Percentiles rank a stretch among this genome's conserved stretches.
These are phyloP conservation scores for Drosophila neoperkinsi DNA, from an alignment of 2,888 invertebrate genomes.

Conservation along the genomic window DNA sequence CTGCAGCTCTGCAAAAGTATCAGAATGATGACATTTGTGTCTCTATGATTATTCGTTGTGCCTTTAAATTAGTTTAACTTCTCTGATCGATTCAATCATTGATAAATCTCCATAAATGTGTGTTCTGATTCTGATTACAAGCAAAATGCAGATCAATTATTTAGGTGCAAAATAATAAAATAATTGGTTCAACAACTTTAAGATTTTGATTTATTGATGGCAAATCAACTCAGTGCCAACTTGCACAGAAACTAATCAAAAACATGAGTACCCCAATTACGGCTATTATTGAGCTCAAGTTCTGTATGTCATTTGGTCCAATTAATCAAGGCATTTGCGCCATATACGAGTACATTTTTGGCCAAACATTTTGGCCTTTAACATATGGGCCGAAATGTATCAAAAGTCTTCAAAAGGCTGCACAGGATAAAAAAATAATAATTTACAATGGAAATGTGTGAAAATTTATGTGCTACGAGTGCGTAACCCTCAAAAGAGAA, in stretches of 20 bases:
- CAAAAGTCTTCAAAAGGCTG: conserved; percentile 54
- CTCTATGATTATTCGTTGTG: not conserved
- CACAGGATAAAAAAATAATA: conserved; percentile 57
- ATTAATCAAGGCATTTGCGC: conserved; percentile 60
- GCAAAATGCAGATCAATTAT: conserved; percentile 23
- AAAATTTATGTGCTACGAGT: conserved; percentile 50
- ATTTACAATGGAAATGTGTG: conserved; percentile 72
- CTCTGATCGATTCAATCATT: conserved; percentile 1
- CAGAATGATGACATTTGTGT: not conserved
- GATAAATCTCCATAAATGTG: conserved; percentile 1
- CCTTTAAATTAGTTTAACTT: not conserved
- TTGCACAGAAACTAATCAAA: conserved; percentile 44
- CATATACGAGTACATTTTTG: conserved; percentile 16
- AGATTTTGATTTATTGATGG: conserved; percentile 37
- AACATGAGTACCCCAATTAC: conserved; percentile 32
- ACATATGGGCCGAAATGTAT: conserved; percentile 58
- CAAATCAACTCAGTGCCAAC: conserved; percentile 7
- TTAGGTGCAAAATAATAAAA: conserved; percentile 53
- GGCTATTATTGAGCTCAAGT: conserved; percentile 26
- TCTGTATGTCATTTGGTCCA: conserved; percentile 49
- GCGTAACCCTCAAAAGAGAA: conserved; percentile 14
- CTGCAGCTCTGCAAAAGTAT: not conserved
- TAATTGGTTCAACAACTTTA: conserved; percentile 14
- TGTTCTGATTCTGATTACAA: conserved; percentile 35
- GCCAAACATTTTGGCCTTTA: conserved; percentile 27